Evolutionary conservation across 1,140 invertebrate genomes (phyloP), one percentile per base, ranked within the genome.

Genomic region (Drosophila sturtevanti): DNA sequence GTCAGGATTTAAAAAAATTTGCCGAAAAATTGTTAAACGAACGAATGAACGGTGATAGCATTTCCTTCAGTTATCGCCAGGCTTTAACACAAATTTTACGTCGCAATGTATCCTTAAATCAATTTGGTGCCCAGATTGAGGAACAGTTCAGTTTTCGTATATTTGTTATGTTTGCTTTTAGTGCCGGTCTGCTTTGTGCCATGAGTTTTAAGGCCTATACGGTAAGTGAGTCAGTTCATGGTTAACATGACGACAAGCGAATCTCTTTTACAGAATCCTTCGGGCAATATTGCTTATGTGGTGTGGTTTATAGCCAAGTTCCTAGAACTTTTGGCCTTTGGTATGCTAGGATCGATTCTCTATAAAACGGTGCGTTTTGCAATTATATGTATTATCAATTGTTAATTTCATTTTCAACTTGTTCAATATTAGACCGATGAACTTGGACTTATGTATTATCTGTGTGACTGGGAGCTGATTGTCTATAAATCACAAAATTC

Each of bases 161-260:
- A 5, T 90, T 91, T 34, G 68, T 90, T 5, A 77, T 87, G 81
- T 84, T 90, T 31, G 70, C 76, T 0, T 81, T 90, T 3, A 91
- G 89, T 10, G 72, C 89, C 0, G 76, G 59, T 0, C 51, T 89
- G 12, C 72, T 91, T 6, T 90, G 89, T 34, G 85, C 69, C 10
- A 55, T 81, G 66, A 72, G 82, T 18, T 91, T 86, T n/a, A 90
- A 90, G 60, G 68, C 81, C 1, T 89, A 74, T 35, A 91, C 89
- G 59, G 84, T 86, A 18, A 7, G 18, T 24, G 2, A 12, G 11
- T 3, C n/a, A 52, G 27, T 31, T 31, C n/a, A 31, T 6, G 27
- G 7, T 31, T 31, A 6, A 9, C n/a, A 5, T 10, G 24, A 22
- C 37, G 48, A 41, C 10, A 34, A 14, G 7, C 27, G n/a, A 21